Conservation (phyloP, 2,888 invertebrate species). For the Drosophila longiperda region DNA sequence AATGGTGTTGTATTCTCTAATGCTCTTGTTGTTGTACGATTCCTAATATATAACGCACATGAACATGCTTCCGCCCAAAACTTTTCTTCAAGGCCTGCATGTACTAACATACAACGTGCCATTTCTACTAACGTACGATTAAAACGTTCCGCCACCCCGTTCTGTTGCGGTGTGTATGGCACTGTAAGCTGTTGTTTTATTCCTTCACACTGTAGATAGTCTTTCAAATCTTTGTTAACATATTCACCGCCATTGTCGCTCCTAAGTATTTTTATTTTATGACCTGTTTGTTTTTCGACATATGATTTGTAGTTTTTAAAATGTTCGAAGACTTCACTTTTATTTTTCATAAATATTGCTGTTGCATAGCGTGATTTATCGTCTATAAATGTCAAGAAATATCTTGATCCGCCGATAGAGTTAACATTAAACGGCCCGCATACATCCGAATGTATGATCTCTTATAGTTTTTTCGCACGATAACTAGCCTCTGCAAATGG, state of each 20-base stretch:
- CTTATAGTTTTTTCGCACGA: too few relatives aligned
- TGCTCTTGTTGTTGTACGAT: conserved; percentile 2
- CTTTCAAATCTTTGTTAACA: too few relatives aligned
- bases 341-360: conserved; percentile 4
- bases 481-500: too few relatives aligned
- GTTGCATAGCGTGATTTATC: conserved; percentile 8
- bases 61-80: conserved; percentile 14
- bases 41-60: conserved; percentile 7
- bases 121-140: conserved; percentile 4
- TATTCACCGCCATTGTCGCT: too few relatives aligned
- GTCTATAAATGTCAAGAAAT: conserved; percentile 14
- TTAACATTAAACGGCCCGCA: conserved; percentile 14
- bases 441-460: too few relatives aligned
- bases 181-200: background rate
- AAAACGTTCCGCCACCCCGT: conserved; percentile 4
- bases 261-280: too few relatives aligned
- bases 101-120: conserved; percentile 15
- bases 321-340: conserved; percentile 5
- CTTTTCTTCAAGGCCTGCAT: conserved; percentile 7
- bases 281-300: conserved; percentile 1
- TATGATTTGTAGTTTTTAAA: conserved; percentile 2
- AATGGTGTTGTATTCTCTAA: conserved; percentile 9
- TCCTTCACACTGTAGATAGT: too few relatives aligned
- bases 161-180: conserved; percentile 3
- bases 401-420: conserved; percentile 3